phyloP scores from a whole-genome alignment of 2,113 vertebrate species.

The Panurus biarmicus region DNA sequence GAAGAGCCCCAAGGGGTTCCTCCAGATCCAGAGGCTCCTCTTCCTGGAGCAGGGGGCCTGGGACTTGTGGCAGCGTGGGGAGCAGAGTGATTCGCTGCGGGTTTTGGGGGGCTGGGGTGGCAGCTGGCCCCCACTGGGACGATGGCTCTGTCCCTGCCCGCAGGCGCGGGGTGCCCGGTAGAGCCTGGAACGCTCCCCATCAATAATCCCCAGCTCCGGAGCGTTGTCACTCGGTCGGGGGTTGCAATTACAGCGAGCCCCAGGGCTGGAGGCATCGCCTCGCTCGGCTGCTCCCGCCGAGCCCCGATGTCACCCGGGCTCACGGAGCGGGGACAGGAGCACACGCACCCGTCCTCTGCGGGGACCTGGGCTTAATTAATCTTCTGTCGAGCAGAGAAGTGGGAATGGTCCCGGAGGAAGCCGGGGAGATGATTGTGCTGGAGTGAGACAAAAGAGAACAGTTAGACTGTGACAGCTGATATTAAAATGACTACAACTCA shows the following conservation, averaged over 20 bases:
- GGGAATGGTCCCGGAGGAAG: conserved; percentile 34
- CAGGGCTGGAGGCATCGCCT: not conserved
- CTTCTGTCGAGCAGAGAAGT: conserved; percentile 5
- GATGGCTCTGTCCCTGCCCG: accelerated
- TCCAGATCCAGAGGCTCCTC: not conserved
- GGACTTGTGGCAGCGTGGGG: not conserved
- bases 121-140: accelerated
- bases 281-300: not conserved
- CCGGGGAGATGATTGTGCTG: conserved; percentile 29
- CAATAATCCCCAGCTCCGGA: not conserved
- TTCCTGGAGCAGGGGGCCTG: not conserved
- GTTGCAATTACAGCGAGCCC: not conserved
- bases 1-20: not conserved
- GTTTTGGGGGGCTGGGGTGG: not conserved
- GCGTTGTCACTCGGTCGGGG: not conserved
- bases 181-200: accelerated
- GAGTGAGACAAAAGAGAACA: conserved; percentile 62
- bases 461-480: conserved; percentile 67
- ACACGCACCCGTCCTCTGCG: not conserved
- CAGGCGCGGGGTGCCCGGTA: not conserved
- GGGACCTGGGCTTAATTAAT: conserved; percentile 61
- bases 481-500: conserved; percentile 71
- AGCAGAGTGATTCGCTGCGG: accelerated
- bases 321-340: not conserved
- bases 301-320: not conserved